These are phyloP conservation scores for Hesperophylax magnus DNA, from an alignment of 1,140 invertebrate species.

Conservation along the genomic window DNA sequence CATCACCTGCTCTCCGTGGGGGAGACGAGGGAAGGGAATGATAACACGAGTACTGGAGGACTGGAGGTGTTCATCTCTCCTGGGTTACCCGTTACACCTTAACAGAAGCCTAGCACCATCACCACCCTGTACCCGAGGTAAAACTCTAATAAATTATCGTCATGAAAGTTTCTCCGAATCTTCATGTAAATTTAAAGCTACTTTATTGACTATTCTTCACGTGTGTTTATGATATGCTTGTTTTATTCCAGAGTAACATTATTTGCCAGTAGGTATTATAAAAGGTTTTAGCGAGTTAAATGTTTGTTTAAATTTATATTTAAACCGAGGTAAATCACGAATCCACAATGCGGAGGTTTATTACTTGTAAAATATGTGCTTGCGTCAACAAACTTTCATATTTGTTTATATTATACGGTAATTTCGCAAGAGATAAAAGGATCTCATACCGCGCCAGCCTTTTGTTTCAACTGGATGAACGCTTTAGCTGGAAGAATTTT, in stretches of 20 bases:
- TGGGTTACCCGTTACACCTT: slow-evolving; percentile 6
- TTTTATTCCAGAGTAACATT: slow-evolving; percentile 7
- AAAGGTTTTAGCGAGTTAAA: slow-evolving; percentile 5
- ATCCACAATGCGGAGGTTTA: not conserved
- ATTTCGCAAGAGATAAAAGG: not conserved
- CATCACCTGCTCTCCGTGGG: slow-evolving; percentile 17
- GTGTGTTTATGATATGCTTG: not conserved
- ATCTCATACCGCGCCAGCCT: not conserved
- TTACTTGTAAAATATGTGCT: not conserved
- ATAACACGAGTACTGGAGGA: slow-evolving; percentile 18
- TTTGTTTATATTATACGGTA: not conserved
- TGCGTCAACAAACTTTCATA: slow-evolving; percentile 1
- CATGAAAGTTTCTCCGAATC: slow-evolving; percentile 9
- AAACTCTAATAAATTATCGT: slow-evolving; percentile 28
- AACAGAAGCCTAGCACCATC: not conserved
- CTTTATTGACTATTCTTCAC: slow-evolving; percentile 27
- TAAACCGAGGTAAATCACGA: not conserved
- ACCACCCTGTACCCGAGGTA: slow-evolving; percentile 1
- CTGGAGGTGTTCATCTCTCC: slow-evolving; percentile 10
- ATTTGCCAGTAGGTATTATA: not conserved
- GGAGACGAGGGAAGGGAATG: not conserved
- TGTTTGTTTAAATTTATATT: slow-evolving; percentile 28
- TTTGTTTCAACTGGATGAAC: not conserved
- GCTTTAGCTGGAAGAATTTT: not conserved
- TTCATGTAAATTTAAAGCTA: slow-evolving; percentile 16